A percentile compares a stretch with the other conserved stretches of the same genome.
phyloP scores from a whole-genome alignment of 2,888 invertebrate genomes.

The Apotomis turbidana region DNA sequence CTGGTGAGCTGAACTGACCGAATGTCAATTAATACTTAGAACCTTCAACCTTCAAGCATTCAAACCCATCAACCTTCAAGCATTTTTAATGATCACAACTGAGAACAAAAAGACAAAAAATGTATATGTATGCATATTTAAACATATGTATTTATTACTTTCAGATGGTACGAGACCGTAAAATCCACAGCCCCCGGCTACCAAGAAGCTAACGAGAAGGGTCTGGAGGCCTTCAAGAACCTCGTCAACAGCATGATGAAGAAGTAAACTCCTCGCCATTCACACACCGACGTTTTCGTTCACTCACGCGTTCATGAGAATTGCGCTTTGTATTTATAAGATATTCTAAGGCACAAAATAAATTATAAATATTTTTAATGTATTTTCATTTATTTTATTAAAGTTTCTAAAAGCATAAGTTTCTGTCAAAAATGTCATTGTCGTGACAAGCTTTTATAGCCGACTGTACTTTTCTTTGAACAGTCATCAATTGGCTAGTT shows the following conservation, averaged over 20 bases:
- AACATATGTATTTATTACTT: constrained; percentile 9
- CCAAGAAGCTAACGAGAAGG: constrained; percentile 65
- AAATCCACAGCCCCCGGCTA: constrained; percentile 48
- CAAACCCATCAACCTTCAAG: too few relatives aligned
- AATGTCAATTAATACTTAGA: too few relatives aligned
- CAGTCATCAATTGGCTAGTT: too few relatives aligned
- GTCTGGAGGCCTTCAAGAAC: constrained; percentile 64
- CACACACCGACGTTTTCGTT: constrained; percentile 17
- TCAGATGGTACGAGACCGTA: constrained; percentile 47
- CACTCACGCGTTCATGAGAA: constrained; percentile 20
- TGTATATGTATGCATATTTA: background rate
- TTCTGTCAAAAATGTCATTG: too few relatives aligned
- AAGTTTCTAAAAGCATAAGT: background rate
- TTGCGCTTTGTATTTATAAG: constrained; percentile 22
- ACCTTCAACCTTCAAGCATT: too few relatives aligned
- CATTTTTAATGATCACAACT: too few relatives aligned
- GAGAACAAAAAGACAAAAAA: background rate
- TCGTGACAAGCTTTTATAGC: too few relatives aligned
- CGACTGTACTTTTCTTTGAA: too few relatives aligned
- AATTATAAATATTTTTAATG: constrained; percentile 22
- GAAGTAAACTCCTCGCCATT: constrained; percentile 35
- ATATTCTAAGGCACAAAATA: constrained; percentile 54
- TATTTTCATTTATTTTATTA: background rate
- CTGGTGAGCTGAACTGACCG: too few relatives aligned
- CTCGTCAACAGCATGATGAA: constrained; percentile 44